These are phyloP conservation scores for Grantiella picta DNA, from an alignment of 2,113 vertebrate genomes.

Conservation along the genomic window DNA sequence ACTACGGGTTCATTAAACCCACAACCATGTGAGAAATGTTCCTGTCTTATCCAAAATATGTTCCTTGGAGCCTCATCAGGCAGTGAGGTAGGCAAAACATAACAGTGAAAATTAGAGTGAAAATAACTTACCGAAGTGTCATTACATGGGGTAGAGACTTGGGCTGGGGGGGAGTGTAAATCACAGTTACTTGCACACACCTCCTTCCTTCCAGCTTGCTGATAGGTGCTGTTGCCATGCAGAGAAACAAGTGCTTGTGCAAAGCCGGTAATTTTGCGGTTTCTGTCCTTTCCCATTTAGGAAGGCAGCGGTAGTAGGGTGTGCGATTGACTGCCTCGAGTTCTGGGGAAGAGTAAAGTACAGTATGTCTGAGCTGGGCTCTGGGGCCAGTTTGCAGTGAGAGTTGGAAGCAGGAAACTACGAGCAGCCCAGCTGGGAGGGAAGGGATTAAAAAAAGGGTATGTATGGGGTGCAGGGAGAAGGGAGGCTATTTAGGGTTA, in stretches of 20 bases:
- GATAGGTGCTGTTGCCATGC: background rate
- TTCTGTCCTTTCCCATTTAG: background rate
- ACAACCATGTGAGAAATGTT: background rate
- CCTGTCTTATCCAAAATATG: background rate
- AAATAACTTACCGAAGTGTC: background rate
- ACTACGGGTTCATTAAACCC: background rate
- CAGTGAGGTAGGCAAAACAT: background rate
- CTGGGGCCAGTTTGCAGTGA: background rate
- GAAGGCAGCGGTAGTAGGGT: background rate
- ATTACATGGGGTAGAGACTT: accelerated
- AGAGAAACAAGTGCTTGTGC: background rate
- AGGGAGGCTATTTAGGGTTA: background rate
- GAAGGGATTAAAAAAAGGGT: accelerated
- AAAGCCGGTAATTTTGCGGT: background rate
- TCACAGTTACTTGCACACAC: background rate
- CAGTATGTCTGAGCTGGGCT: background rate
- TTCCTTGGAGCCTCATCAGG: background rate
- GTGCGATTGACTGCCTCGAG: background rate
- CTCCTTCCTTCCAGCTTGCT: background rate
- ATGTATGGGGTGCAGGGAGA: accelerated
- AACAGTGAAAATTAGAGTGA: background rate
- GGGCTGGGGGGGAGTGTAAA: background rate
- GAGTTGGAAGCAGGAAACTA: accelerated
- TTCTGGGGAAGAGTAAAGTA: background rate
- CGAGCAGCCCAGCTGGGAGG: background rate